Base-by-base conservation (phyloP, 2,888 invertebrate species). In the Aphidius colemani region DNA sequence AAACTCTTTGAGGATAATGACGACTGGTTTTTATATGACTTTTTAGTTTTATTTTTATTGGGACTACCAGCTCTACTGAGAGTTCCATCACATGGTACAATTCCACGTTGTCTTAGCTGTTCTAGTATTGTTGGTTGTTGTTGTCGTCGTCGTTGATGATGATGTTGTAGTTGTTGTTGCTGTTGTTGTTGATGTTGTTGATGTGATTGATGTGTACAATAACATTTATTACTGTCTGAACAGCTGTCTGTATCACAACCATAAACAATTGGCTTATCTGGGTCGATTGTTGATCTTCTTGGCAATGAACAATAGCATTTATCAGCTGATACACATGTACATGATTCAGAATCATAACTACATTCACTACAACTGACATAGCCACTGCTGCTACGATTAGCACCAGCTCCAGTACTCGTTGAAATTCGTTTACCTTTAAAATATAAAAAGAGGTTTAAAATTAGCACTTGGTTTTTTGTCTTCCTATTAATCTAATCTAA, bases 301-400 rank as follows among this genome's bases (percentile, higher is more conserved):
- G 82, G 76, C 64, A 92, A 75, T 3, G 93, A 93, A 76, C 95
- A 95, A 75, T 95, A 95, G 75, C 95, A 95, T 72, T 93, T 90
- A 77, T 94, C 94, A 0, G 91, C 89, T 0, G 89, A 88, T 39
- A 86, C 85, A 72, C 90, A 91, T 9, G 89, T 89, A 75, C 94
- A 94, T 10, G 92, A 90, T 72, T 94, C 94, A 3, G 93, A 93
- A 75, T 94, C 94, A 77, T 90, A 90, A 69, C 89, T 89, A 77
- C 95, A 95, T 81, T 95, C 95, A 50, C 94, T 94, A 79, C 94
- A 95, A 3, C 93, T 93, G 1, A 94, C 93, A 77, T 94, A 94
- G 7, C 88, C 87, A 67, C 86, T 86, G 62, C 86, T 86, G 50
- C 86, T 85, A 59, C 82, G 75, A 67, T 83, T 83, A 1, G 82